phyloP scores from a whole-genome alignment of 2,797 vertebrate genomes.

The Epinephelus coioides region DNA sequence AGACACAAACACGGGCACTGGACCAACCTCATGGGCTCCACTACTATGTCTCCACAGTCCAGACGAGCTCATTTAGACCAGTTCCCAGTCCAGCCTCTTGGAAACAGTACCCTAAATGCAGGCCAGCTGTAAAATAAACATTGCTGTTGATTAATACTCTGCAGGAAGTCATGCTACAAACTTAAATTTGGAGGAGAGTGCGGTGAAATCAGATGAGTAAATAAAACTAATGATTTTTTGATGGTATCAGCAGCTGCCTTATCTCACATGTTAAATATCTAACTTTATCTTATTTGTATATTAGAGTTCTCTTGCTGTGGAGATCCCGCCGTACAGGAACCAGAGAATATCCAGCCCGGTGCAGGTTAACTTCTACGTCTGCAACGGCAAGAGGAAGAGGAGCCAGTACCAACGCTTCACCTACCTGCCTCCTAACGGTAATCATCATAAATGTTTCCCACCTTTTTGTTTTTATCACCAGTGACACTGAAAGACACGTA shows the following conservation, averaged over 20 bases:
- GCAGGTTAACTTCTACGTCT: constrained; percentile 96
- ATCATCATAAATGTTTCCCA: constrained; percentile 35
- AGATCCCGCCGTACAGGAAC: constrained; percentile 95
- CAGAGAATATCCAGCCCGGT: constrained; percentile 94
- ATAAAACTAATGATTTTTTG: not conserved
- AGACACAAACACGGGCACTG: constrained; percentile 70
- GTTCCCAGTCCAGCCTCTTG: constrained; percentile 52
- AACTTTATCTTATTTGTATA: constrained; percentile 38
- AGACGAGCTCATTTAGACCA: constrained; percentile 67
- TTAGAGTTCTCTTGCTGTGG: constrained; percentile 92
- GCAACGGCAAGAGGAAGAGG: constrained; percentile 98
- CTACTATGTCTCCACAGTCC: constrained; percentile 55
- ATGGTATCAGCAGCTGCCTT: not conserved
- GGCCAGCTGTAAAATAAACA: constrained; percentile 68
- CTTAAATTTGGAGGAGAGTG: not conserved
- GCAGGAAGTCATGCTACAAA: constrained; percentile 8
- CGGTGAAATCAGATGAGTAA: constrained; percentile 27
- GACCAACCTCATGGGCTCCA: constrained; percentile 59
- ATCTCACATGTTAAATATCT: not conserved
- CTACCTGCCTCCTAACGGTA: constrained; percentile 96
- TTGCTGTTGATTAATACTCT: constrained; percentile 55
- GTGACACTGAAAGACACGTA: constrained; percentile 22
- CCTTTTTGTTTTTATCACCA: constrained; percentile 9
- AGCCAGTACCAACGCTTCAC: constrained; percentile 97
- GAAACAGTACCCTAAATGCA: constrained; percentile 55